Percentiles rank a stretch among this genome's conserved stretches.
These are phyloP conservation scores for Stomatorhinus walkeri DNA, from an alignment of 2,797 vertebrate species.

Conservation along the genomic window DNA sequence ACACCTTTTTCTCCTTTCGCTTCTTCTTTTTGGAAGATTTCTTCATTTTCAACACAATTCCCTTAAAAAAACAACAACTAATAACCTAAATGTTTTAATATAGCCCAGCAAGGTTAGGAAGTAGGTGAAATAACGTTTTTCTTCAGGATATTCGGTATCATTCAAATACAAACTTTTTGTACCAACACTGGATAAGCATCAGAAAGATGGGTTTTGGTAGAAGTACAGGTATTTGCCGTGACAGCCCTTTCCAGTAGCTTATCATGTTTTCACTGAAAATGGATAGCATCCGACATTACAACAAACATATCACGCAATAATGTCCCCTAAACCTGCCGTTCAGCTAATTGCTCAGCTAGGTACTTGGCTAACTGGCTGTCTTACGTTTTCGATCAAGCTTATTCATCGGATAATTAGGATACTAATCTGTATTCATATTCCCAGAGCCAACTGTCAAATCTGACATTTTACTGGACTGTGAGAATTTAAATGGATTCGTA, in stretches of 20 bases:
- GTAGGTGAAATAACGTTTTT: neutral
- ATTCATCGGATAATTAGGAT: neutral
- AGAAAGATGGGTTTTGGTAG: neutral
- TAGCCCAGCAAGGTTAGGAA: neutral
- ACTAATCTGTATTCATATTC: neutral
- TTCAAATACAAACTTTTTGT: neutral
- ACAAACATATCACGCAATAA: neutral
- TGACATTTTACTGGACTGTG: neutral
- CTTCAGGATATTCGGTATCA: neutral
- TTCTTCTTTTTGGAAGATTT: constrained; percentile 51
- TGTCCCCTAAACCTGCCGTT: neutral
- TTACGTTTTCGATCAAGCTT: neutral
- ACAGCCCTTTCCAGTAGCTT: neutral
- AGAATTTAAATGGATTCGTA: neutral
- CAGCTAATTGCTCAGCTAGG: neutral
- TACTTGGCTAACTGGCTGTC: neutral
- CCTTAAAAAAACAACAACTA: constrained; percentile 12
- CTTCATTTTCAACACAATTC: constrained; percentile 55
- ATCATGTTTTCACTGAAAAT: neutral
- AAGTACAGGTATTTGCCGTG: neutral
- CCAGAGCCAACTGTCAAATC: neutral
- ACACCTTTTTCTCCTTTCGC: constrained; percentile 44
- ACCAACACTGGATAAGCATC: neutral
- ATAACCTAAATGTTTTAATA: neutral
- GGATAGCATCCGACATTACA: neutral